phyloP scores from a whole-genome alignment of 2,888 invertebrate genomes.

The Scaptomyza flava region DNA sequence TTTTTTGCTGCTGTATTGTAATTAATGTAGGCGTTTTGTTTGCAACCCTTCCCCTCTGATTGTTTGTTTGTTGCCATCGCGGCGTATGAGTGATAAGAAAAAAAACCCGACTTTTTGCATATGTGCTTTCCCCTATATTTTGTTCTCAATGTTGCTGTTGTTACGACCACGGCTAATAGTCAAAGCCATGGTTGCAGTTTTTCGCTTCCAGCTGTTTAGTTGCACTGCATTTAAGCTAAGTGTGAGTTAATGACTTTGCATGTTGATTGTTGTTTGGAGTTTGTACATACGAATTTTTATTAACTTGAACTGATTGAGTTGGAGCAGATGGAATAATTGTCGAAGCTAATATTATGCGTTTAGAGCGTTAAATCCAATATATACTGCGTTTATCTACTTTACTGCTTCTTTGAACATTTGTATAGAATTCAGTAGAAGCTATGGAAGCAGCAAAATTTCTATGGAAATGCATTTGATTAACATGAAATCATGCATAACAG shows the following conservation, averaged over 20 bases:
- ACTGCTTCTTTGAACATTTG: not conserved
- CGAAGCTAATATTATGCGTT: not conserved
- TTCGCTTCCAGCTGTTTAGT: conserved; percentile 19
- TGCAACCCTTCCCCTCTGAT: conserved; percentile 9
- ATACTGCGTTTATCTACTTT: not conserved
- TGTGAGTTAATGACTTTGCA: conserved; percentile 62
- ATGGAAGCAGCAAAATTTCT: not conserved
- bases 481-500: conserved; percentile 3
- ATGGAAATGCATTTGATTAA: not conserved
- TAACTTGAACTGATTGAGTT: conserved; percentile 25
- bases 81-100: conserved; percentile 68
- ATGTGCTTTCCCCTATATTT: conserved; percentile 35
- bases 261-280: conserved; percentile 9
- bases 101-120: conserved; percentile 34
- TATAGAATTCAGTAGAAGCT: not conserved
- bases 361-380: not conserved
- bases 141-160: not conserved
- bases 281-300: conserved; percentile 3
- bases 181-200: conserved; percentile 11
- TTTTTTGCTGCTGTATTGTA: conserved; percentile 15
- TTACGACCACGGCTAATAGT: conserved; percentile 21
- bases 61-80: conserved; percentile 52
- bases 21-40: conserved; percentile 50
- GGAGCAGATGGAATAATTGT: conserved; percentile 34
- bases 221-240: conserved; percentile 56